Base-by-base conservation (phyloP, 1,140 invertebrate genomes). In the Plodia interpunctella region DNA sequence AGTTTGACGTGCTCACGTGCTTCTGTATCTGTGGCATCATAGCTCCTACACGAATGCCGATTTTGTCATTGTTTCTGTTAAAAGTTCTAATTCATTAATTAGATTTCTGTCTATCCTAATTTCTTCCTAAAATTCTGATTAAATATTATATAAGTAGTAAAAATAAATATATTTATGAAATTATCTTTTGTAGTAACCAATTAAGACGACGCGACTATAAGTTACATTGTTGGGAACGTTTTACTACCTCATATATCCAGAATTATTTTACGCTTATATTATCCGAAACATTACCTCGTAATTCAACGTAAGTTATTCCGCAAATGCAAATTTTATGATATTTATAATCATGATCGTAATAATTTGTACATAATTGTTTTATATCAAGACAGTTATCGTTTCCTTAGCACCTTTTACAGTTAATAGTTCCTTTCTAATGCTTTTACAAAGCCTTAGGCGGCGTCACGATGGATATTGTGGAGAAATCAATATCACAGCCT, bases 401-500 rank as follows among this genome's bases (percentile, higher is more conserved):
- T 65, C 59, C 62, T 60, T 70, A 58, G 66, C 63, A 62, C 70
- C 63, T 70, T 63, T 66, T 55, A 58, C 32, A 53, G 49, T 53
- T 73, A 78, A 73, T 75, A 58, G 66, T 50, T 62, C 60, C 71
- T 72, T 72, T 72, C 60, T 71, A 72, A 65, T 62, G 59, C 63
- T 63, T 55, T 61, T 61, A 65, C 56, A 53, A 30, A 54, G 66
- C 74, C 69, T 56, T 28, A 62, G 78, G 62, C 50, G 68, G 49
- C 57, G 63, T 64, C 60, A 60, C 53, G 54, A 32, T 52, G 57
- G 62, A 66, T 70, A 68, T 72, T 65, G 69, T 60, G 49, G 65
- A 76, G 72, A 79, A 81, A 79, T 81, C 76, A 81, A 81, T 81
- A 81, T 74, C 61, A 61, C 66, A 71, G 68, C 65, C 66, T 73